Evolutionary conservation across 1,140 invertebrate genomes (phyloP), one percentile per base, ranked within the genome.

Genomic region (Euwallacea fornicatus): DNA sequence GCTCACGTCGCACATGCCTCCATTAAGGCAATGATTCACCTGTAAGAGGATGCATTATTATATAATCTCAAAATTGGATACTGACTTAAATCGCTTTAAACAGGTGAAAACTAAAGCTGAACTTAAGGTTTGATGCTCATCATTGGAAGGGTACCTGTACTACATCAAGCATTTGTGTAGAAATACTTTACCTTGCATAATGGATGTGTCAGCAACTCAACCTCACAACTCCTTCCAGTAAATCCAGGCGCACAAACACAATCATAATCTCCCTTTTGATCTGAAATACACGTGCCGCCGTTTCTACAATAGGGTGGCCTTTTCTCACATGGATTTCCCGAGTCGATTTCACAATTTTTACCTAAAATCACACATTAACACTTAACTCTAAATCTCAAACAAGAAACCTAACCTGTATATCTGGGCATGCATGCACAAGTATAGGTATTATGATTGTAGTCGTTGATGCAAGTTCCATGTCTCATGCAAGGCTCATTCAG

Each of bases 341-440:
- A 86, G 81, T 94, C 93, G 79, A 89, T 86, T 81, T 94, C 88
- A 83, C 93, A 95, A 82, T 93, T 93, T 84, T 91, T 91, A 72
- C 93, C 93, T 66, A 88, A 0, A 44, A 69, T 11, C 13, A 11
- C 13, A 11, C 9, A 11, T 50, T 50, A 50, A 58, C 6, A 16
- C 7, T 58, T 58, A 33, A 33, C 21, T 4, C 21, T 33, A 33
- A 33, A 33, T 33, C 21, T 33, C 21, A 33, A 33, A 33, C 4
- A 33, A 33, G 21, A 33, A 13, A 15, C 16, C 16, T 6, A 63
- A 72, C 72, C 74, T 2, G 74, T 73, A 46, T 75, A 75, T 62
- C 92, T 86, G 42, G 91, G 85, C 55, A 87, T 85, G 84, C 93
- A 95, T 75, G 88, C 86, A 81, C 93, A 94, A 75, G 89, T 88